phyloP scores from a whole-genome alignment of 2,797 vertebrate genomes.

The Spinus olivaceus region DNA sequence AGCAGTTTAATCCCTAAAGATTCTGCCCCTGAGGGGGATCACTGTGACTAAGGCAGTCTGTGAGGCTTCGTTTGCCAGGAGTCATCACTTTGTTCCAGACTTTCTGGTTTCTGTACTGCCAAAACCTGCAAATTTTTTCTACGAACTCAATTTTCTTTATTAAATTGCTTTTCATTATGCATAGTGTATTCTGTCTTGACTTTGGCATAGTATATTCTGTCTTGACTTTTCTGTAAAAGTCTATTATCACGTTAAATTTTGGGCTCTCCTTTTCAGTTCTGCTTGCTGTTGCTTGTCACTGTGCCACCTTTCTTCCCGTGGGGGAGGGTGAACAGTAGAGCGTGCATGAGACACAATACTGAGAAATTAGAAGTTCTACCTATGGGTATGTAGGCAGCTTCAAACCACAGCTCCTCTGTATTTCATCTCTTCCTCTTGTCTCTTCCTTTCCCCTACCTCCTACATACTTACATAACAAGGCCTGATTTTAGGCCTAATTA shows the following conservation, averaged over 20 bases:
- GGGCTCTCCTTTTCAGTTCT: not conserved
- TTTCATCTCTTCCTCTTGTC: slow-evolving; percentile 4
- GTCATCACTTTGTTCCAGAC: slow-evolving; percentile 24
- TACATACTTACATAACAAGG: not conserved
- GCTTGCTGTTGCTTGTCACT: not conserved
- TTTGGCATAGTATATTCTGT: not conserved
- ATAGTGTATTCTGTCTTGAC: not conserved
- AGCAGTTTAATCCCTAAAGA: not conserved
- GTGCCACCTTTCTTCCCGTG: not conserved
- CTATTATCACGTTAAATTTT: not conserved
- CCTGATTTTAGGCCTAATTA: not conserved
- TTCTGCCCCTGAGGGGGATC: not conserved
- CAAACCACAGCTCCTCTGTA: slow-evolving; percentile 7
- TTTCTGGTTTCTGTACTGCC: slow-evolving; percentile 21
- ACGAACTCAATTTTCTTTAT: not conserved
- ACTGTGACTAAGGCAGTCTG: not conserved
- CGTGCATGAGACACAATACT: rapidly evolving
- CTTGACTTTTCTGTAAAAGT: not conserved
- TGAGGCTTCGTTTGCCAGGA: not conserved
- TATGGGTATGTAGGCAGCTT: not conserved
- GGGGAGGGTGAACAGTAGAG: not conserved
- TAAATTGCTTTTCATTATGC: not conserved
- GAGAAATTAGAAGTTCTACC: not conserved
- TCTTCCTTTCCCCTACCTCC: slow-evolving; percentile 8
- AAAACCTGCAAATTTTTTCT: not conserved